These are phyloP conservation scores for Druceiella hillmani DNA, from an alignment of 2,888 invertebrate species.

Conservation along the genomic window DNA sequence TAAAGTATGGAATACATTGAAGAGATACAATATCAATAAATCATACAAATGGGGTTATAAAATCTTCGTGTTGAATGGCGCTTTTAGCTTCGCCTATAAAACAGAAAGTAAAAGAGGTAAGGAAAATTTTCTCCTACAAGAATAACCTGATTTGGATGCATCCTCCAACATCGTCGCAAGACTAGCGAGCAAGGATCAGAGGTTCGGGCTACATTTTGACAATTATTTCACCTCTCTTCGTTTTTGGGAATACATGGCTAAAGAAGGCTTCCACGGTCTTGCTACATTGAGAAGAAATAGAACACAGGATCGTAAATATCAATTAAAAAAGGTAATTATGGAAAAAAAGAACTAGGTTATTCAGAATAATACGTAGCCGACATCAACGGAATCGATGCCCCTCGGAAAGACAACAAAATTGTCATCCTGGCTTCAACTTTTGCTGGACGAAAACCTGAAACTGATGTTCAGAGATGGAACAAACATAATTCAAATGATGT, in stretches of 20 bases:
- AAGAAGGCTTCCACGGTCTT: too few species aligned
- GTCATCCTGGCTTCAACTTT: too few species aligned
- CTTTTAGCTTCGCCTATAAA: slow-evolving; percentile 27
- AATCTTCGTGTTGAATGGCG: slow-evolving; percentile 27
- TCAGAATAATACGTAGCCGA: slow-evolving; percentile 20
- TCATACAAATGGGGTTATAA: slow-evolving; percentile 31
- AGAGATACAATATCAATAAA: slow-evolving; percentile 29
- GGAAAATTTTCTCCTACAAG: slow-evolving; percentile 14
- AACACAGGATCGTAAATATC: slow-evolving; percentile 26
- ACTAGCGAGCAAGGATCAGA: slow-evolving; percentile 23
- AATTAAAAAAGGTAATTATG: slow-evolving; percentile 22
- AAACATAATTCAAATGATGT: slow-evolving; percentile 19
- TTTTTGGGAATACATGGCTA: slow-evolving; percentile 1
- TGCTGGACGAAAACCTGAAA: too few species aligned
- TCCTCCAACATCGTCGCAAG: slow-evolving; percentile 25
- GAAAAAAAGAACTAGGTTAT: slow-evolving; percentile 24
- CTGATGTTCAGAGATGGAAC: slow-evolving; percentile 19
- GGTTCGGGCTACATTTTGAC: slow-evolving; percentile 28
- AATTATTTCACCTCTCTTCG: slow-evolving; percentile 20
- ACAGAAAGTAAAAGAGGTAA: slow-evolving; percentile 27
- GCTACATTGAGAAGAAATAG: slow-evolving; percentile 28
- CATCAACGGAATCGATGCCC: too few species aligned
- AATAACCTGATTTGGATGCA: slow-evolving; percentile 25
- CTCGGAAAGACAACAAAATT: too few species aligned
- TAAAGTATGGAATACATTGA: slow-evolving; percentile 25